Conservation (phyloP, 2,888 invertebrate species). For the Melanargia galathea region DNA sequence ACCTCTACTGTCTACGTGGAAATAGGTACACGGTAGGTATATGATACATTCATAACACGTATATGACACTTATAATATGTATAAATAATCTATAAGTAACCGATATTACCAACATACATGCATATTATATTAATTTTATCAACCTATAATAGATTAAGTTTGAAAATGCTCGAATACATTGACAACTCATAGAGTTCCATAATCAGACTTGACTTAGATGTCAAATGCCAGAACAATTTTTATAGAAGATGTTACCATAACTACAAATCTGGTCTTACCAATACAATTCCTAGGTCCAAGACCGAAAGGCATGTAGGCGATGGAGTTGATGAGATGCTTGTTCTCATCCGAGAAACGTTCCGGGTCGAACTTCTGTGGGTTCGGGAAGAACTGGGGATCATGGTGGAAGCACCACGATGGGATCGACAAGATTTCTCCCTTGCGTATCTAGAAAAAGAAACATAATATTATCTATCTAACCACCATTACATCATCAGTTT, state of each 20-base stretch:
- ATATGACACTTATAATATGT: too few species aligned
- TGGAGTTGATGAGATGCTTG: conserved; percentile 59
- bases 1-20: not conserved
- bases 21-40: not conserved
- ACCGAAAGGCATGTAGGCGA: conserved; percentile 77
- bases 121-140: too few species aligned
- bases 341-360: conserved; percentile 66
- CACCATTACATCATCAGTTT: not conserved
- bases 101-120: too few species aligned
- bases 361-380: conserved; percentile 60
- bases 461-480: not conserved
- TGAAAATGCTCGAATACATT: too few species aligned
- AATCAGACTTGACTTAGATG: too few species aligned
- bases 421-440: conserved; percentile 59
- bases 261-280: conserved; percentile 59
- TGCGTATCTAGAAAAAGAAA: conserved; percentile 49
- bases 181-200: too few species aligned
- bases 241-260: too few species aligned
- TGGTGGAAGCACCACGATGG: conserved; percentile 61
- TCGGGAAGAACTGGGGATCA: conserved; percentile 52
- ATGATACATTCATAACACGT: not conserved
- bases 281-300: conserved; percentile 82
- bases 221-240: too few species aligned
- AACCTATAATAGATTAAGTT: too few species aligned
- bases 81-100: too few species aligned